Evolutionary conservation across 1,140 invertebrate genomes (phyloP).

Genomic region (Drosophila leontia): DNA sequence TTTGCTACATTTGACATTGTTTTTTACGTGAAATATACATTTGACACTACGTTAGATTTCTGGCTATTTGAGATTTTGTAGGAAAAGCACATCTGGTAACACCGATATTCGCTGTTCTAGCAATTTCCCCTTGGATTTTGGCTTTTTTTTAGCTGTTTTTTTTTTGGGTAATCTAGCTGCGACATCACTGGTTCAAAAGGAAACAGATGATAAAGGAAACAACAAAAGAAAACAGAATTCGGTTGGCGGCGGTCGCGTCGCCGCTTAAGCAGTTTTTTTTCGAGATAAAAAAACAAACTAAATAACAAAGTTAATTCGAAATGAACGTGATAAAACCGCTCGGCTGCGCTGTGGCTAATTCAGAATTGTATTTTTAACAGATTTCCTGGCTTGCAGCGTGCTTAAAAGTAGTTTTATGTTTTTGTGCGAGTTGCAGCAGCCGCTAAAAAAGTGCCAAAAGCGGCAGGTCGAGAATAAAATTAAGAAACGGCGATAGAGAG

Average conservation of each 20-base stretch:
- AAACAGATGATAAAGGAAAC: too few relatives aligned
- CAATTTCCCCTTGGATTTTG: too few relatives aligned
- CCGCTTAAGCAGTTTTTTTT: not conserved
- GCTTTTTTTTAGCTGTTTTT: too few relatives aligned
- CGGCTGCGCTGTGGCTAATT: not conserved
- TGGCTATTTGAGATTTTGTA: too few relatives aligned
- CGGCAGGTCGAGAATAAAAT: constrained; percentile 14
- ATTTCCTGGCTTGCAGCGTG: not conserved
- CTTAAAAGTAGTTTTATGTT: constrained; percentile 26
- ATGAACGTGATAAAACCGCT: not conserved
- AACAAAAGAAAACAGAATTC: not conserved
- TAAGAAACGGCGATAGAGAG: constrained; percentile 19
- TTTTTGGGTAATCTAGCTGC: too few relatives aligned
- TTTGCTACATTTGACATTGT: too few relatives aligned
- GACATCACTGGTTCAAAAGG: too few relatives aligned
- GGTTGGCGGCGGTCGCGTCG: constrained; percentile 11
- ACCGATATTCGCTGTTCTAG: too few relatives aligned
- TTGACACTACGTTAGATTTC: too few relatives aligned
- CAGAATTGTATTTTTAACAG: not conserved
- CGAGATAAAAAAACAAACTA: not conserved
- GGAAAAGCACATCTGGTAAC: too few relatives aligned
- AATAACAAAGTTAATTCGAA: not conserved
- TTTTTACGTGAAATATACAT: too few relatives aligned
- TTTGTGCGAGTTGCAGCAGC: constrained; percentile 16
- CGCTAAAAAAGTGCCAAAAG: constrained; percentile 9